Conservation (phyloP, 2,113 vertebrate genomes). For the Passerina amoena region DNA sequence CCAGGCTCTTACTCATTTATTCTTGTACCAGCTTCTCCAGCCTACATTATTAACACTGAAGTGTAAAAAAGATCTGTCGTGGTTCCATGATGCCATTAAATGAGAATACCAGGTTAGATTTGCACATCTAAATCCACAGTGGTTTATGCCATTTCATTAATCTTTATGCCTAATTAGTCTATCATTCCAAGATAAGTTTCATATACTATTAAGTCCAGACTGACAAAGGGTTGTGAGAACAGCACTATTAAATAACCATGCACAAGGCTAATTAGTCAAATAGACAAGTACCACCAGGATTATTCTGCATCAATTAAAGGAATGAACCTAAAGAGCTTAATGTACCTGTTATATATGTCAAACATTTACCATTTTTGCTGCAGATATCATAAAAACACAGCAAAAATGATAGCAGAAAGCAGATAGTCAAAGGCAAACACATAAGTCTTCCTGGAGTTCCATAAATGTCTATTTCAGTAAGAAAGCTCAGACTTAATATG, state of each 20-base stretch:
- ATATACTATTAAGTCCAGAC: background rate
- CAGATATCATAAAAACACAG: background rate
- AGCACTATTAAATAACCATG: background rate
- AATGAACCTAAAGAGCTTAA: background rate
- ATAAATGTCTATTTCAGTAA: background rate
- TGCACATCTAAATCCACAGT: background rate
- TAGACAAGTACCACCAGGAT: background rate
- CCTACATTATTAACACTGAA: fast-evolving
- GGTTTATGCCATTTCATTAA: background rate
- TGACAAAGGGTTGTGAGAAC: background rate
- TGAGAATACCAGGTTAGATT: background rate
- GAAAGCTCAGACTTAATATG: background rate
- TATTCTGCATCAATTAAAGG: background rate
- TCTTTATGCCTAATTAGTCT: background rate
- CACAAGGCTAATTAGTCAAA: background rate
- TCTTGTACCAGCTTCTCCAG: background rate
- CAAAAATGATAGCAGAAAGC: background rate
- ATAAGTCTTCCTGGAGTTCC: background rate
- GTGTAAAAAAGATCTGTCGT: background rate
- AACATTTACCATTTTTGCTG: background rate
- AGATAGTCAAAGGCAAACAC: background rate
- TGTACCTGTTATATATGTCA: background rate
- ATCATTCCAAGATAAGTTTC: background rate
- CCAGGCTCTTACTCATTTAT: background rate
- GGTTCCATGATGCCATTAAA: background rate